These are phyloP conservation scores for Phylloscopus collybita DNA, from an alignment of 2,797 vertebrate species.

Conservation along the genomic window DNA sequence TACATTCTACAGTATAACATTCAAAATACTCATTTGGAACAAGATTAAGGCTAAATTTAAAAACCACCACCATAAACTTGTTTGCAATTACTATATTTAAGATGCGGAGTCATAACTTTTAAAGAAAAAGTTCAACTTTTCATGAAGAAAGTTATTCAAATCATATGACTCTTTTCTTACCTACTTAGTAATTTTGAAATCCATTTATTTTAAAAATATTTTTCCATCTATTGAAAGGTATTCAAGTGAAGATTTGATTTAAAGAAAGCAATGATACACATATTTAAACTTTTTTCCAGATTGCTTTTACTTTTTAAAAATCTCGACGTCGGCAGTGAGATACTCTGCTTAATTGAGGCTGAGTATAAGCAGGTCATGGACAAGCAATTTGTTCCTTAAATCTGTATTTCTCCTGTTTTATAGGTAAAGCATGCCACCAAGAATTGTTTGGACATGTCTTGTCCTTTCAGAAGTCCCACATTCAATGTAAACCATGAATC, in stretches of 20 bases:
- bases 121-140: not conserved
- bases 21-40: not conserved
- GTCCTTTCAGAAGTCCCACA: not conserved
- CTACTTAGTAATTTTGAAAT: not conserved
- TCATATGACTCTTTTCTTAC: not conserved
- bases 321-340: not conserved
- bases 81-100: not conserved
- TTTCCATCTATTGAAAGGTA: not conserved
- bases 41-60: not conserved
- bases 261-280: not conserved
- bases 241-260: not conserved
- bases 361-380: not conserved
- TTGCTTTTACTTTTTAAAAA: not conserved
- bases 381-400: not conserved
- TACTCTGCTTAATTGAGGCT: not conserved
- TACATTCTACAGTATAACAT: not conserved
- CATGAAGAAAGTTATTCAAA: not conserved
- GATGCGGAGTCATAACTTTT: not conserved
- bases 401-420: not conserved
- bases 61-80: not conserved
- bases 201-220: not conserved
- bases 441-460: not conserved
- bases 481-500: not conserved
- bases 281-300: not conserved
- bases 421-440: not conserved